Base-by-base conservation (phyloP, 2,113 vertebrate genomes). In the Illadopsis cleaveri region DNA sequence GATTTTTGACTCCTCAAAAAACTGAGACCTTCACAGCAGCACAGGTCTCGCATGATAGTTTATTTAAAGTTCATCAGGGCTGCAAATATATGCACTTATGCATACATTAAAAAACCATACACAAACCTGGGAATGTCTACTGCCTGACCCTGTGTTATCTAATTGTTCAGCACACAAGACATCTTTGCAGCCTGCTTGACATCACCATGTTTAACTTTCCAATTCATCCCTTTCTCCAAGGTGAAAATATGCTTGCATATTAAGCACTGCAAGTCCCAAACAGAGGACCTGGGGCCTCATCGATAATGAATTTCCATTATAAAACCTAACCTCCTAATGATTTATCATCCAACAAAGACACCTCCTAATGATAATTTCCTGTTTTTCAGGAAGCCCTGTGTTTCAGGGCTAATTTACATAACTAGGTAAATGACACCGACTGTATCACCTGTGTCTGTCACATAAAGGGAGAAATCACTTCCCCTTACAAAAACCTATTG, bases 381-480 rank as follows among this genome's bases (percentile, higher is more conserved):
- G 54, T 20, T 91, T 93, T 88, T 76, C 88, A 90, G 90, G 61
- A 91, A 94, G n/a, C 31, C 31, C 37, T 47, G 27, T 62, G 42
- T 93, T 94, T 76, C 87, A 92, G 61, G 21, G 25, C 23, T 76
- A 79, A 86, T 96, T 88, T 77, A 45, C 31, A 44, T 77, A 90
- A 86, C 58, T 50, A 73, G 66, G 75, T 62, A 91, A 75, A 85
- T 76, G 45, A 38, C 75, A 73, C 28, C 37, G 57, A 79, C 82
- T 94, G 16, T 76, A 45, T 90, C 78, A 72, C 37, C 62, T 82
- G 50, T 82, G 53, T 61, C 66, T 86, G 75, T 65, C 65, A 79
- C 44, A 58, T 0, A 51, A 9, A 44, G 35, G 40, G 23, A 87
- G 20, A 96, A 91, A 76, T 76, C 31, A 25, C 44, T 97, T 93